phyloP scores from a whole-genome alignment of 1,140 invertebrate genomes.

The Ylistrum balloti region DNA sequence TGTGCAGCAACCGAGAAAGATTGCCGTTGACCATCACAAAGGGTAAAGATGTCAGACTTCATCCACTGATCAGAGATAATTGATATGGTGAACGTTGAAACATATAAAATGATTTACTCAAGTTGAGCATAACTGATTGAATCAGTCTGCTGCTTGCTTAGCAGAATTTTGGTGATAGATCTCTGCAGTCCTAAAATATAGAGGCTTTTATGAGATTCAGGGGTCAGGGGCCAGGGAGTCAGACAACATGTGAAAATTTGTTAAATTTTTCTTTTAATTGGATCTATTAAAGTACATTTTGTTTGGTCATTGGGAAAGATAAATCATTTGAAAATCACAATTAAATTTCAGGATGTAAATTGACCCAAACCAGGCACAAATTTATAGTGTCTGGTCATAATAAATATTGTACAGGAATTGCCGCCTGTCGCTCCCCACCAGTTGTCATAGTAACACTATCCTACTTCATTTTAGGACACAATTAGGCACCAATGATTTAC shows the following conservation, averaged over 20 bases:
- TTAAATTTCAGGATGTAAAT: neutral
- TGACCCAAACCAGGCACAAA: neutral
- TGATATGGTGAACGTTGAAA: too few species aligned
- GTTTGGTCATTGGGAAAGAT: neutral
- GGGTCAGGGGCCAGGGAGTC: too few species aligned
- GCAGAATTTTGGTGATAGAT: too few species aligned
- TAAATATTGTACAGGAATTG: neutral
- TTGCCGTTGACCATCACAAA: slow-evolving; percentile 67
- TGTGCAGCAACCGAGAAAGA: slow-evolving; percentile 68
- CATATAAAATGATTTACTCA: too few species aligned
- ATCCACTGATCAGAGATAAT: too few species aligned
- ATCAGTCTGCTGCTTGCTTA: too few species aligned
- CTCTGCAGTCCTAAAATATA: too few species aligned
- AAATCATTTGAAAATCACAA: neutral
- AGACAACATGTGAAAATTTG: too few species aligned
- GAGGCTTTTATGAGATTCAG: too few species aligned
- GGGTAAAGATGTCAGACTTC: slow-evolving; percentile 60
- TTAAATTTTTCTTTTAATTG: too few species aligned
- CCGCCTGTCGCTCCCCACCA: neutral
- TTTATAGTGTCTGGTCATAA: neutral
- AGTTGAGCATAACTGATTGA: too few species aligned
- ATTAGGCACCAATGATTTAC: neutral
- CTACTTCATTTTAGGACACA: neutral
- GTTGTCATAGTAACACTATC: neutral
- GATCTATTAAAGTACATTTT: too few species aligned